Conservation (phyloP, 92 coral and sea anemone species). For the Pocillopora meandrina region DNA sequence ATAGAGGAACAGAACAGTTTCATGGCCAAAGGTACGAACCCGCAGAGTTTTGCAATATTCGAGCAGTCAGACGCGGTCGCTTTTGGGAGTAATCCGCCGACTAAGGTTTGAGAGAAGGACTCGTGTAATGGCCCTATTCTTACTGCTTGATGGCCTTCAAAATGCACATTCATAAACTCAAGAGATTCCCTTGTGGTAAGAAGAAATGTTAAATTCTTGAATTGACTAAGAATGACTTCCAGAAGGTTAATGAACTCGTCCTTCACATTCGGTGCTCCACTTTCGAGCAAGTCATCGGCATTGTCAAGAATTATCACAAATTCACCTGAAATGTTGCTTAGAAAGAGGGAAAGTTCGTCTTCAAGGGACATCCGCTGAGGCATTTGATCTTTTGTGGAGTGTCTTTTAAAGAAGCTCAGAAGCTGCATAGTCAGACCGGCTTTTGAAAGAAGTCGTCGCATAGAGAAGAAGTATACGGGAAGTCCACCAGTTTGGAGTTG, state of each 20-base stretch:
- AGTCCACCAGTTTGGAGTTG: conserved; percentile 16
- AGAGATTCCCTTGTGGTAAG: conserved; percentile 36
- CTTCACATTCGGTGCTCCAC: conserved; percentile 14
- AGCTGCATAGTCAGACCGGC: conserved; percentile 30
- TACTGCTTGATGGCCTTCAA: background rate
- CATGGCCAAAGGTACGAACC: conserved; percentile 40
- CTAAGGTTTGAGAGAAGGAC: background rate
- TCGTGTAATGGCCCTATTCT: conserved; percentile 29
- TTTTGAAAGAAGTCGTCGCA: conserved; percentile 21
- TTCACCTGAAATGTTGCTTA: background rate
- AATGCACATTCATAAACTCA: background rate
- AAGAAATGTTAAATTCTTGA: background rate
- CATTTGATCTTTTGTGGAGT: background rate
- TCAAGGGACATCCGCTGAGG: background rate
- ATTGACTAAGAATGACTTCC: conserved; percentile 18
- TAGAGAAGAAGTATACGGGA: conserved; percentile 26
- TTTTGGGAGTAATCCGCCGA: conserved; percentile 1
- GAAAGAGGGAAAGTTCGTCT: conserved; percentile 21
- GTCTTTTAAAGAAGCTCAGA: background rate
- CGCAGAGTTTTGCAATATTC: conserved; percentile 16
- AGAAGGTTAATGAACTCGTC: conserved; percentile 20
- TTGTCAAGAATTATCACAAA: conserved; percentile 39
- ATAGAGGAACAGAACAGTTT: background rate
- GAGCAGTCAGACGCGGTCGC: background rate
- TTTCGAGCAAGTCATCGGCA: conserved; percentile 35